These are phyloP conservation scores for Pomatostomus ruficeps DNA, from an alignment of 2,113 vertebrate species.

Conservation along the genomic window DNA sequence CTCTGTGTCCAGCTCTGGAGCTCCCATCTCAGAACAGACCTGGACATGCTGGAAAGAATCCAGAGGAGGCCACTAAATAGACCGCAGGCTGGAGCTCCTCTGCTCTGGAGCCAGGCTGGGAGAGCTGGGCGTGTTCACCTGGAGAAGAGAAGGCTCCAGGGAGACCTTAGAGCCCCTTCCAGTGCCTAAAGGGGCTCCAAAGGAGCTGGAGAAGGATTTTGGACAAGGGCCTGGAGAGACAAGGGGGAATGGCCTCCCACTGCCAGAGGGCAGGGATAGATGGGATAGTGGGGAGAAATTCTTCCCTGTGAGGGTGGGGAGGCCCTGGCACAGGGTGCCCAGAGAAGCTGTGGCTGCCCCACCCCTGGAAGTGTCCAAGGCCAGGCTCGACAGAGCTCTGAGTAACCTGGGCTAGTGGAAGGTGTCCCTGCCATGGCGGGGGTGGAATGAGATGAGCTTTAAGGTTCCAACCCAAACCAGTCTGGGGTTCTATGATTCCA, in stretches of 20 bases:
- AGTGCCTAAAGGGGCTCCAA: not conserved
- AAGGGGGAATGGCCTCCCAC: not conserved
- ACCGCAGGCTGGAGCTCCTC: not conserved
- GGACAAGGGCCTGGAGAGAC: not conserved
- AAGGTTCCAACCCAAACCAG: not conserved
- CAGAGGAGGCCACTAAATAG: not conserved
- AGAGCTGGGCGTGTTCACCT: not conserved
- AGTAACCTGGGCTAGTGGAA: fast-evolving
- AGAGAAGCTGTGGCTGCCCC: not conserved
- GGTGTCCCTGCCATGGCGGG: not conserved
- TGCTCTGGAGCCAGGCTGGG: not conserved
- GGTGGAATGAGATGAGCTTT: not conserved
- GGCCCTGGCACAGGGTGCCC: not conserved
- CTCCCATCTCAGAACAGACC: not conserved
- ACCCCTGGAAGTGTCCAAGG: not conserved
- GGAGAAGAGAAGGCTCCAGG: not conserved
- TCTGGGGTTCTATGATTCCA: not conserved
- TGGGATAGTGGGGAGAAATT: not conserved
- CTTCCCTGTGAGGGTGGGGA: not conserved
- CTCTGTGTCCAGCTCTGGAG: not conserved
- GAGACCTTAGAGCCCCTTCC: not conserved
- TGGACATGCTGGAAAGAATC: not conserved
- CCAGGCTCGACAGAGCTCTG: fast-evolving
- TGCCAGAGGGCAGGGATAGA: not conserved
- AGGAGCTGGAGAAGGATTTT: not conserved